Conservation (phyloP, 2,888 invertebrate genomes). For the Orchestes rusci region DNA sequence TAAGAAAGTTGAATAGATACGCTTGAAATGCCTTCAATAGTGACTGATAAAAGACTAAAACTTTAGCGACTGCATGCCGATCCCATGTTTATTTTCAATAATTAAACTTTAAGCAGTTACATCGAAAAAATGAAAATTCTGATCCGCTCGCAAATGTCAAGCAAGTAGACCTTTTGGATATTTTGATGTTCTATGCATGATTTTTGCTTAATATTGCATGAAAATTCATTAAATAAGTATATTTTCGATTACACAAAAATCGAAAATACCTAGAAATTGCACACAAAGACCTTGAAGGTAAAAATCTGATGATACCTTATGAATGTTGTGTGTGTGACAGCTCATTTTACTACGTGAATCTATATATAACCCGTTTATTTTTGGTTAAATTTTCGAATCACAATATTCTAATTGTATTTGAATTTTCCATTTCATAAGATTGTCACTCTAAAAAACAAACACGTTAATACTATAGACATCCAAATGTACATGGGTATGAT, state of each 20-base stretch:
- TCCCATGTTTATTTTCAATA: background rate
- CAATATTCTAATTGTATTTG: slow-evolving; percentile 12
- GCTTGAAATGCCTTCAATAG: slow-evolving; percentile 29
- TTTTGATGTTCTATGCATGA: slow-evolving; percentile 22
- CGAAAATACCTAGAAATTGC: slow-evolving; percentile 2
- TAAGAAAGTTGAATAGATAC: slow-evolving; percentile 39
- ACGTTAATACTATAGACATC: too few relatives aligned
- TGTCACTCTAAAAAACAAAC: slow-evolving; percentile 5
- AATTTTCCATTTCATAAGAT: slow-evolving; percentile 7
- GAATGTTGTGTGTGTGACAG: slow-evolving; percentile 14
- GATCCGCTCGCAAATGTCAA: slow-evolving; percentile 18
- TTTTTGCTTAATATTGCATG: slow-evolving; percentile 7
- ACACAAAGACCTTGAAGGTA: slow-evolving; percentile 16
- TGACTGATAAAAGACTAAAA: slow-evolving; percentile 28
- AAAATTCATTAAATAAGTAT: background rate
- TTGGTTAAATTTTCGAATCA: slow-evolving; percentile 23
- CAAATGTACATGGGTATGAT: too few relatives aligned
- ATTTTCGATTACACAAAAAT: background rate
- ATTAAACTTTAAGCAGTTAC: background rate
- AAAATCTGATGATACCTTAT: slow-evolving; percentile 15
- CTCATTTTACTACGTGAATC: slow-evolving; percentile 21
- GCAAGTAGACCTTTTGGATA: slow-evolving; percentile 21
- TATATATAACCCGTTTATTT: slow-evolving; percentile 26
- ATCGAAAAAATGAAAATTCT: slow-evolving; percentile 1
- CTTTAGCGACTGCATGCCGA: slow-evolving; percentile 31